These are phyloP conservation scores for Oligia strigilis DNA, from an alignment of 2,888 invertebrate genomes.

Conservation along the genomic window DNA sequence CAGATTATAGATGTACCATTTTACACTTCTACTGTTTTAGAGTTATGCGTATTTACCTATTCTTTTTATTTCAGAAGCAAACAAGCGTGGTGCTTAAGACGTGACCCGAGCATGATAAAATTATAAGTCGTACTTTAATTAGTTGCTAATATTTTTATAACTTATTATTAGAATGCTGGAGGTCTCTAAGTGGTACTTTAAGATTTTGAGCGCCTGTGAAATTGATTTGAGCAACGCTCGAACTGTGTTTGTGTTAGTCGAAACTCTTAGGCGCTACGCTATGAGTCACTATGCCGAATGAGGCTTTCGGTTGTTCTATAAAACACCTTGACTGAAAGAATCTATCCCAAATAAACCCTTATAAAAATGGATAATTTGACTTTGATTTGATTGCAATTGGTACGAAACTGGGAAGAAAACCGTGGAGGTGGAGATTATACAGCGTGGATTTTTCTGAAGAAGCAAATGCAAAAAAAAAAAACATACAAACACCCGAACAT, in stretches of 20 bases:
- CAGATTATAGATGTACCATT: background rate
- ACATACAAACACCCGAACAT: too few species aligned
- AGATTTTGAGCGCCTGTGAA: constrained; percentile 25
- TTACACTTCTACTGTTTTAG: background rate
- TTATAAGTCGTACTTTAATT: constrained; percentile 4
- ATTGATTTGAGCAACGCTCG: constrained; percentile 18
- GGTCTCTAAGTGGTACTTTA: too few species aligned
- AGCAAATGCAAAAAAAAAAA: too few species aligned
- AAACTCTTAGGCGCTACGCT: constrained; percentile 34
- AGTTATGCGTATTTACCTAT: background rate
- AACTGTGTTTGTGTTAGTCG: background rate
- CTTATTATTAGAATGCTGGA: background rate
- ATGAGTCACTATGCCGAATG: background rate
- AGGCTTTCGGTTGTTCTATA: constrained; percentile 2
- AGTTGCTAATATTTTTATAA: background rate
- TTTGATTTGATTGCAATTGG: background rate
- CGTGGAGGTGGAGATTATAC: too few species aligned
- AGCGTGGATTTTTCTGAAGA: too few species aligned
- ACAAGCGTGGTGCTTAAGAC: constrained; percentile 59
- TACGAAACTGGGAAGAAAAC: background rate
- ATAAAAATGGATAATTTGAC: background rate
- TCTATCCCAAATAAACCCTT: constrained; percentile 36
- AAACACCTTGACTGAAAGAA: constrained; percentile 5
- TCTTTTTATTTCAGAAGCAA: constrained; percentile 73
- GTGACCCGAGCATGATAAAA: constrained; percentile 16